These are phyloP conservation scores for Phragmatobia fuliginosa DNA, from an alignment of 2,888 invertebrate genomes.

Conservation along the genomic window DNA sequence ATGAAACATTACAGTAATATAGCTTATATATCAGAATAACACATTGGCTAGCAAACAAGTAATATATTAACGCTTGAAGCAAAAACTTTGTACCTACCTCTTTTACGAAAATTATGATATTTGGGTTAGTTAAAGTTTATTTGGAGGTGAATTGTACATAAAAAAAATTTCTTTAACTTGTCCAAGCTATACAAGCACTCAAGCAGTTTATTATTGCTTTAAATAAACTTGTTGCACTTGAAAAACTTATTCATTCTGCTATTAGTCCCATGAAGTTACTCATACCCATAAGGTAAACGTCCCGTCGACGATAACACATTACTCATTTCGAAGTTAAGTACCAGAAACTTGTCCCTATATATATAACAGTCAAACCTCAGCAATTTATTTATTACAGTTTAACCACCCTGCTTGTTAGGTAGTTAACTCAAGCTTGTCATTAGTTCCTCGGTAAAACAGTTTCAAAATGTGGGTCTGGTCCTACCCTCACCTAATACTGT, in stretches of 20 bases:
- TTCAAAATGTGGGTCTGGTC: constrained; percentile 24
- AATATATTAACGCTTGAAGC: too few relatives aligned
- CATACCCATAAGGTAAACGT: neutral
- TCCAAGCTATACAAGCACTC: too few relatives aligned
- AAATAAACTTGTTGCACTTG: neutral
- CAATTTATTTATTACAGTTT: neutral
- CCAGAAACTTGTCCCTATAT: neutral
- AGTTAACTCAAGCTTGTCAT: neutral
- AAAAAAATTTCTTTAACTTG: too few relatives aligned
- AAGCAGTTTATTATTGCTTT: too few relatives aligned
- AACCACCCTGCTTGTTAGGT: neutral
- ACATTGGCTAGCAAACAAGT: too few relatives aligned
- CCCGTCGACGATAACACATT: neutral
- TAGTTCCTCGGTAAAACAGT: neutral
- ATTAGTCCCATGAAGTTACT: neutral
- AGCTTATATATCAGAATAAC: too few relatives aligned
- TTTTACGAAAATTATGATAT: too few relatives aligned
- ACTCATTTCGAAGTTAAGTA: neutral
- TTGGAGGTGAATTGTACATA: too few relatives aligned
- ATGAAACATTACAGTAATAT: too few relatives aligned
- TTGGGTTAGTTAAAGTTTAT: too few relatives aligned
- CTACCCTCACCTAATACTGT: constrained; percentile 17
- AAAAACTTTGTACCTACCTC: too few relatives aligned
- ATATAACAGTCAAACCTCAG: neutral
- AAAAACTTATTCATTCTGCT: neutral